These are phyloP conservation scores for Adineta ricciae DNA, from an alignment of 2,888 invertebrate genomes.

Conservation along the genomic window DNA sequence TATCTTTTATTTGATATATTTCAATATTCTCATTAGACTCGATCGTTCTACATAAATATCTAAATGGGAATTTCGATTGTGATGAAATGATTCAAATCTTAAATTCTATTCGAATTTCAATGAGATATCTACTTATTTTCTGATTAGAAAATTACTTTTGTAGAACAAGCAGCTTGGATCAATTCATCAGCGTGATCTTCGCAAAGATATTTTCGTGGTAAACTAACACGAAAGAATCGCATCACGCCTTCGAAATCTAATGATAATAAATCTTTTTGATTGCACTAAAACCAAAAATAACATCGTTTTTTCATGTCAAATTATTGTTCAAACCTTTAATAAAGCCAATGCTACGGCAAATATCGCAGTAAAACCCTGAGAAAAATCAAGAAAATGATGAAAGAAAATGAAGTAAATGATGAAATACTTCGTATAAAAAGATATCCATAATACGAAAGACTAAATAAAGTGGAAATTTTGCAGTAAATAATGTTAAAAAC, in stretches of 20 bases:
- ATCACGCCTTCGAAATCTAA: slow-evolving; percentile 93
- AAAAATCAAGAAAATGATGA: not conserved
- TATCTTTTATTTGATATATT: no score
- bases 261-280: slow-evolving; percentile 76
- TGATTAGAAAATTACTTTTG: not conserved
- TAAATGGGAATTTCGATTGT: no score
- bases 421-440: slow-evolving; percentile 23
- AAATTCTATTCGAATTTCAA: no score
- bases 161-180: slow-evolving; percentile 51
- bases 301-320: slow-evolving; percentile 50
- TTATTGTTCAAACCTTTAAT: slow-evolving; percentile 60
- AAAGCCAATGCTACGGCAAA: slow-evolving; percentile 91
- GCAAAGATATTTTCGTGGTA: slow-evolving; percentile 90
- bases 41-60: no score
- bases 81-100: no score
- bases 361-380: slow-evolving; percentile 79
- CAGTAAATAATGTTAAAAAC: slow-evolving; percentile 98
- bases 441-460: slow-evolving; percentile 89
- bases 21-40: no score
- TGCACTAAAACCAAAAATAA: not conserved
- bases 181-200: slow-evolving; percentile 78
- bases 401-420: not conserved
- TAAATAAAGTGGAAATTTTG: slow-evolving; percentile 88
- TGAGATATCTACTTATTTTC: no score
- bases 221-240: slow-evolving; percentile 89